These are phyloP conservation scores for Xyrauchen texanus DNA, from an alignment of 2,113 vertebrate species.

Conservation along the genomic window DNA sequence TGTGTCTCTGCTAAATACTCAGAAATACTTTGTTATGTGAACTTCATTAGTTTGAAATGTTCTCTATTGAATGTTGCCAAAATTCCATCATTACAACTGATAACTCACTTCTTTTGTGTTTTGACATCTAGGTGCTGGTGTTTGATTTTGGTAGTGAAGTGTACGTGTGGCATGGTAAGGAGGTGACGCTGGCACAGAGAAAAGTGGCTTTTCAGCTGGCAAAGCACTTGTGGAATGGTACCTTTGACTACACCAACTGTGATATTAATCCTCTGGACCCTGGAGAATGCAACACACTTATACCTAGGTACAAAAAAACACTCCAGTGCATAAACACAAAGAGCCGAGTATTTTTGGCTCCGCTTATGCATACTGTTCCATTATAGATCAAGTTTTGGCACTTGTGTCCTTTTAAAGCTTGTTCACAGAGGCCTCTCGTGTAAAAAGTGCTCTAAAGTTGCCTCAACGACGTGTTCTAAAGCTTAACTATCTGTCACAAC, in stretches of 20 bases:
- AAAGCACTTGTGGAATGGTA: slow-evolving; percentile 89
- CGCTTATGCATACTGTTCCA: background rate
- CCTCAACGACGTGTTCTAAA: background rate
- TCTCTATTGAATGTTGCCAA: too few species aligned
- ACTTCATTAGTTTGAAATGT: too few species aligned
- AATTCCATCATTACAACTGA: too few species aligned
- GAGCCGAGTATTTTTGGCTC: background rate
- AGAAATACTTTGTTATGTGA: too few species aligned
- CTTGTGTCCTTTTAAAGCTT: slow-evolving; percentile 27
- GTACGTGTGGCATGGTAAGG: slow-evolving; percentile 92
- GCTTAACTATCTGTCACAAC: slow-evolving; percentile 14
- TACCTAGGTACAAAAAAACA: slow-evolving; percentile 78
- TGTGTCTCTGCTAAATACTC: too few species aligned
- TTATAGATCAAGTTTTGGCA: slow-evolving; percentile 13
- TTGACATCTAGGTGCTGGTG: slow-evolving; percentile 79
- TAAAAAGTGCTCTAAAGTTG: background rate
- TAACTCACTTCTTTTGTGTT: background rate
- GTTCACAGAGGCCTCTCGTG: background rate
- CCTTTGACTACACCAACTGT: slow-evolving; percentile 88
- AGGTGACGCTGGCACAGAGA: slow-evolving; percentile 84
- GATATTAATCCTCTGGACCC: slow-evolving; percentile 90
- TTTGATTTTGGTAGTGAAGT: slow-evolving; percentile 93
- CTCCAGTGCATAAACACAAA: too few species aligned
- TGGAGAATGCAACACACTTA: slow-evolving; percentile 85
- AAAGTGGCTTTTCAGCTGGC: slow-evolving; percentile 89